phyloP scores from a whole-genome alignment of 2,888 invertebrate genomes.

The Xanthia togata region DNA sequence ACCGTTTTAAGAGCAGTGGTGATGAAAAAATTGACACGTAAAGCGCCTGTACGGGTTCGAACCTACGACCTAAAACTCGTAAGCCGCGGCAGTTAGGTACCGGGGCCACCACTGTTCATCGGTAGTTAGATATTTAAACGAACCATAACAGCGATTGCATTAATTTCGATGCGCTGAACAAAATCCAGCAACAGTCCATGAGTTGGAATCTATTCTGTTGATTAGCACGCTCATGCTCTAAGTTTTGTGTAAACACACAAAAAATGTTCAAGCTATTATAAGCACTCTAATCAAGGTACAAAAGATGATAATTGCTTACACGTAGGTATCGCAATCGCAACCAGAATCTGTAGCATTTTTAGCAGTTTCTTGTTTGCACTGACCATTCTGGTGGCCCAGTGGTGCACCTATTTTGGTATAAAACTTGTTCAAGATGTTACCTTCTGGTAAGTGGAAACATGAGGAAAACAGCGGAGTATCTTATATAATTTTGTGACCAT shows the following conservation, averaged over 20 bases:
- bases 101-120: too few species aligned
- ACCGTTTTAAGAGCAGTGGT: too few species aligned
- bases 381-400: too few species aligned
- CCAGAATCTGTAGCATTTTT: constrained; percentile 30
- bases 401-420: too few species aligned
- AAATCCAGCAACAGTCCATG: background rate
- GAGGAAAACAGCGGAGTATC: too few species aligned
- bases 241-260: constrained; percentile 29
- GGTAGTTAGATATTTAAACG: background rate
- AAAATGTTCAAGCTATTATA: constrained; percentile 33
- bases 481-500: background rate
- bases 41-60: too few species aligned
- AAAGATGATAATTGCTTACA: constrained; percentile 47
- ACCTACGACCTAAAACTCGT: too few species aligned
- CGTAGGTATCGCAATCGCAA: constrained; percentile 23
- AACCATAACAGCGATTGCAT: background rate
- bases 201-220: constrained; percentile 15
- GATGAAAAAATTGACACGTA: too few species aligned
- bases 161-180: background rate
- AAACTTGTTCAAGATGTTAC: too few species aligned
- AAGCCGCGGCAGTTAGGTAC: too few species aligned
- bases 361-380: constrained; percentile 52
- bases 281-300: constrained; percentile 27
- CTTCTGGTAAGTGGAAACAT: too few species aligned
- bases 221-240: constrained; percentile 37